Conservation (phyloP, 2,797 vertebrate genomes). For the Sebastes vulpes region DNA sequence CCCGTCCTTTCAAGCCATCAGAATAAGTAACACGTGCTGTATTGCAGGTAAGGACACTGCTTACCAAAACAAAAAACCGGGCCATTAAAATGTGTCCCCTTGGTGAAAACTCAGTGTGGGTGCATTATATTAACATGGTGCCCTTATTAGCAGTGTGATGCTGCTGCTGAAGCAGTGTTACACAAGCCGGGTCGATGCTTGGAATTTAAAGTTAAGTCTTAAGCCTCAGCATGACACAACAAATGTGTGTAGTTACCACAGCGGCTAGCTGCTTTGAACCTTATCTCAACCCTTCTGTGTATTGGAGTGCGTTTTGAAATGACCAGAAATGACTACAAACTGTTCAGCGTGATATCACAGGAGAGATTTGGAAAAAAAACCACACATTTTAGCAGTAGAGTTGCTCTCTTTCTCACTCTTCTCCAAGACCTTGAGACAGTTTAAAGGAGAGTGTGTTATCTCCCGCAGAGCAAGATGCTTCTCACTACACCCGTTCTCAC, state of each 20-base stretch:
- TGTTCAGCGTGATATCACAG: conserved; percentile 27
- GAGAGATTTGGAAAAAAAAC: conserved; percentile 14
- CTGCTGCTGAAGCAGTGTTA: conserved; percentile 30
- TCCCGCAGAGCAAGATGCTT: conserved; percentile 62
- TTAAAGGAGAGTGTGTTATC: conserved; percentile 69
- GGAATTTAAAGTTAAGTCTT: conserved; percentile 64
- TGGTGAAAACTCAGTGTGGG: conserved; percentile 41
- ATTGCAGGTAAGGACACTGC: conserved; percentile 31
- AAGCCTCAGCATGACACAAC: conserved; percentile 66
- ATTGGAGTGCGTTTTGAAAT: conserved; percentile 33
- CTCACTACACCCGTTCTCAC: conserved; percentile 47
- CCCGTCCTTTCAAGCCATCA: neutral
- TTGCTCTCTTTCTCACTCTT: conserved; percentile 24
- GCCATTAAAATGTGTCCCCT: conserved; percentile 61
- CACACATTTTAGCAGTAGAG: conserved; percentile 29
- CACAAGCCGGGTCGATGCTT: conserved; percentile 41
- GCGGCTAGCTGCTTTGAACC: conserved; percentile 50
- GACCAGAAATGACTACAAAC: conserved; percentile 18
- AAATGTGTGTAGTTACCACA: conserved; percentile 50
- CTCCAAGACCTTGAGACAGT: conserved; percentile 64
- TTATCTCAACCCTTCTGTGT: conserved; percentile 54
- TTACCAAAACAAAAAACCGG: conserved; percentile 34
- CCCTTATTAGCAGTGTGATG: conserved; percentile 55
- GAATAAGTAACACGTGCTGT: conserved; percentile 18
- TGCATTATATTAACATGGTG: conserved; percentile 49